Conservation (phyloP, 2,888 invertebrate species). For the Parascotia fuliginaria region DNA sequence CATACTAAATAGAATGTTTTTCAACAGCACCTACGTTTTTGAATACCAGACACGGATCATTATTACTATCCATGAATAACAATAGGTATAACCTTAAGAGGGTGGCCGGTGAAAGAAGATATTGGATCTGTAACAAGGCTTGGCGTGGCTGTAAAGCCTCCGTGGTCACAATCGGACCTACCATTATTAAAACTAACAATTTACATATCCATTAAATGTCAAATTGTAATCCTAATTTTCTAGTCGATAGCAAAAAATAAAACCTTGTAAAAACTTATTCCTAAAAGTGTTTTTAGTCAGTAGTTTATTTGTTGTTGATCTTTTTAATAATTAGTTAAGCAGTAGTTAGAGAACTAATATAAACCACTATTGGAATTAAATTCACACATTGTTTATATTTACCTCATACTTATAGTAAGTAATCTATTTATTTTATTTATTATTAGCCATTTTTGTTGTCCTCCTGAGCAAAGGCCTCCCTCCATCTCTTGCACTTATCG, state of each 20-base stretch:
- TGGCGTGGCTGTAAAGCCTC: constrained; percentile 25
- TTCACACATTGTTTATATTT: too few species aligned
- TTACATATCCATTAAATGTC: constrained; percentile 15
- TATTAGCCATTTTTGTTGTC: too few species aligned
- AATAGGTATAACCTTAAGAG: constrained; percentile 21
- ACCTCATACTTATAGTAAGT: too few species aligned
- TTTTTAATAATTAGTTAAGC: too few species aligned
- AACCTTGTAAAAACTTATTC: not conserved
- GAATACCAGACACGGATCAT: constrained; percentile 16
- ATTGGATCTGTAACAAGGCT: constrained; percentile 29
- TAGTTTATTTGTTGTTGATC: too few species aligned
- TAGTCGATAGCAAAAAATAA: not conserved
- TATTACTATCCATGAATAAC: constrained; percentile 16
- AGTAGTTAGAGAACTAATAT: too few species aligned
- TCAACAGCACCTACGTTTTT: constrained; percentile 24
- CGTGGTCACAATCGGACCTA: constrained; percentile 10
- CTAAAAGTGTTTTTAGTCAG: not conserved
- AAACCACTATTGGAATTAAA: too few species aligned
- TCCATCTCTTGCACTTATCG: too few species aligned
- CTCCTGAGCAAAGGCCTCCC: too few species aligned
- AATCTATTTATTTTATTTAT: too few species aligned
- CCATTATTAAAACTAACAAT: constrained; percentile 15
- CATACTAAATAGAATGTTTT: not conserved
- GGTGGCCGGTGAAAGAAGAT: constrained; percentile 14
- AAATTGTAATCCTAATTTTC: not conserved